These are phyloP conservation scores for Choreutis nemorana DNA, from an alignment of 2,888 invertebrate genomes.

Conservation along the genomic window DNA sequence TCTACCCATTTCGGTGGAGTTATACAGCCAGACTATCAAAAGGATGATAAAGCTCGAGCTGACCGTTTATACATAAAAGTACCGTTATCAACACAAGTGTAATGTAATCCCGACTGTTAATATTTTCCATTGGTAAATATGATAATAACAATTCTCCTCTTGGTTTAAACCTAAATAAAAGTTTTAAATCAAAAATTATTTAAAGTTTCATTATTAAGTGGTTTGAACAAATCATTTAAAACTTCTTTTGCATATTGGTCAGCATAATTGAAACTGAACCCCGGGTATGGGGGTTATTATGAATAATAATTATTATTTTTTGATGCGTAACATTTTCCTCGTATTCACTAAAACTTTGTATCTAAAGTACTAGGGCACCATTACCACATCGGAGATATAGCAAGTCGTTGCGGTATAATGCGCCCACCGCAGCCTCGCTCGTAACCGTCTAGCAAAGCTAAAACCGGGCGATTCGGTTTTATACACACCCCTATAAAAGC, in stretches of 20 bases:
- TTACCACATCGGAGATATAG: slow-evolving; percentile 53
- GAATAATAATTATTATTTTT: neutral
- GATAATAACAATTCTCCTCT: no score
- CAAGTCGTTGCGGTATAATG: slow-evolving; percentile 47
- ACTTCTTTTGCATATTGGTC: no score
- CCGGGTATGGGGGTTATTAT: no score
- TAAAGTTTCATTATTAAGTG: no score
- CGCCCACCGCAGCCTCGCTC: slow-evolving; percentile 54
- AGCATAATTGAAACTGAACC: slow-evolving; percentile 1
- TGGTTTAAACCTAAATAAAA: no score
- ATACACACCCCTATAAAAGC: slow-evolving; percentile 67
- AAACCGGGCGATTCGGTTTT: slow-evolving; percentile 66
- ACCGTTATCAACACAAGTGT: no score
- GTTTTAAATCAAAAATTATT: no score
- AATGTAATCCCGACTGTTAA: no score
- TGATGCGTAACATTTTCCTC: neutral
- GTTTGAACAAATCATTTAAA: no score
- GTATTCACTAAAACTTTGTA: slow-evolving; percentile 40
- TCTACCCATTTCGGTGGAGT: neutral
- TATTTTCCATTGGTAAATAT: no score
- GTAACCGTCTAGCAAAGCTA: slow-evolving; percentile 63
- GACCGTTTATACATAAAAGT: no score
- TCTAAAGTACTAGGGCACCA: slow-evolving; percentile 46
- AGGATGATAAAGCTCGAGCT: no score
- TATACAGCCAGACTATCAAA: slow-evolving; percentile 10